phyloP scores from a whole-genome alignment of 2,113 vertebrate genomes.

The Anolis sagrei region DNA sequence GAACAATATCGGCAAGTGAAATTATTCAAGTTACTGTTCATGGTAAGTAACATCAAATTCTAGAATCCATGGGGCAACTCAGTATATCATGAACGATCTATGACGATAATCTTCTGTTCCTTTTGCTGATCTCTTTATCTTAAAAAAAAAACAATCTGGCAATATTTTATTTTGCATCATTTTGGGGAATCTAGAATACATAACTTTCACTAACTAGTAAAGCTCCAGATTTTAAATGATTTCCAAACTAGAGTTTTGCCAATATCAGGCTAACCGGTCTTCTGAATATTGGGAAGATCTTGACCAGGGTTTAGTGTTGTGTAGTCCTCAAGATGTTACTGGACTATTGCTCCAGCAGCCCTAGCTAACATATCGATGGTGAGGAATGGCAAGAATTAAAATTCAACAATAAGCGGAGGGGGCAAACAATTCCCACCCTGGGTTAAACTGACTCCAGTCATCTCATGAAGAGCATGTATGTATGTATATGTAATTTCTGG shows the following conservation, averaged over 20 bases:
- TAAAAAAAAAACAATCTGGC: too few species aligned
- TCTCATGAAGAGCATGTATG: too few species aligned
- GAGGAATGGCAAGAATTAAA: too few species aligned
- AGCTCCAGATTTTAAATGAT: neutral
- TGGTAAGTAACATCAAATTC: constrained; percentile 72
- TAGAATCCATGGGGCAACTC: neutral
- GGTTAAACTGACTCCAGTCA: too few species aligned
- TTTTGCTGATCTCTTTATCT: too few species aligned
- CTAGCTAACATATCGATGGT: too few species aligned
- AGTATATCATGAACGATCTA: neutral
- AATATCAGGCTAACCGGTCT: neutral
- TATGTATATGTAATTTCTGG: neutral
- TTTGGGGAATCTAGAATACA: neutral
- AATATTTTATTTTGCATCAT: neutral
- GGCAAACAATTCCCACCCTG: too few species aligned
- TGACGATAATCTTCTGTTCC: neutral
- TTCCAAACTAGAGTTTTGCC: neutral
- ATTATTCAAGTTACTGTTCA: constrained; percentile 81
- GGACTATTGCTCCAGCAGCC: neutral
- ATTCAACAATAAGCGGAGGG: too few species aligned
- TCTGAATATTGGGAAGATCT: neutral
- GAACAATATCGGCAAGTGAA: constrained; percentile 74
- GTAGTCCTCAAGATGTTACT: too few species aligned
- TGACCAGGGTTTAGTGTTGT: neutral
- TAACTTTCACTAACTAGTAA: neutral